phyloP scores from a whole-genome alignment of 92 coral and sea anemone species.

The Bergia puertoricense region DNA sequence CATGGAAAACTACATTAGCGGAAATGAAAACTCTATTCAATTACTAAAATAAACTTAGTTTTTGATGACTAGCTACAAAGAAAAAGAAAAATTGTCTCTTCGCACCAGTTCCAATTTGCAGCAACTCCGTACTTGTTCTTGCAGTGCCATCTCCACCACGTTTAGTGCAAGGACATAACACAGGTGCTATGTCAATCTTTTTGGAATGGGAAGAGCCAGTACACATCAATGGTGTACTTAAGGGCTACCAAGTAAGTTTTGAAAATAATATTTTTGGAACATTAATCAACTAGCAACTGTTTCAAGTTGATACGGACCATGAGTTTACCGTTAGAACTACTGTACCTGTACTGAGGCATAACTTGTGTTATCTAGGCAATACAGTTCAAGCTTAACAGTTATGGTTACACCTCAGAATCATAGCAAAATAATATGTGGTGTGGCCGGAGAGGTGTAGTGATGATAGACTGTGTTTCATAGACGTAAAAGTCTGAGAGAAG shows the following conservation, averaged over 20 bases:
- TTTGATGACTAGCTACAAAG: too few relatives aligned
- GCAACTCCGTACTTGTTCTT: neutral
- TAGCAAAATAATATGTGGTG: too few relatives aligned
- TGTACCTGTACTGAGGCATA: too few relatives aligned
- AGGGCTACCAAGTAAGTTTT: constrained; percentile 52
- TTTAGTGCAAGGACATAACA: constrained; percentile 54
- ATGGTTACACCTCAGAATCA: too few relatives aligned
- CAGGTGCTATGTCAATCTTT: constrained; percentile 48
- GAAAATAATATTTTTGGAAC: neutral
- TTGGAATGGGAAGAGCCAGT: constrained; percentile 69
- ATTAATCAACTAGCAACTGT: neutral
- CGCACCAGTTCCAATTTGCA: neutral
- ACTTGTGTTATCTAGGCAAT: too few relatives aligned
- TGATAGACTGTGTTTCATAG: too few relatives aligned
- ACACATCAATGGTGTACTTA: constrained; percentile 53
- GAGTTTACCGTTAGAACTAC: neutral
- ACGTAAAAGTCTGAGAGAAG: too few relatives aligned
- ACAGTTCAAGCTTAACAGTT: too few relatives aligned
- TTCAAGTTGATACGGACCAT: neutral
- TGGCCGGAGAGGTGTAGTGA: too few relatives aligned
- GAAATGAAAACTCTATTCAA: neutral
- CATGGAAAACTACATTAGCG: neutral
- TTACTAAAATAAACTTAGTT: too few relatives aligned
- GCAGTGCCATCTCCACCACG: constrained; percentile 63
- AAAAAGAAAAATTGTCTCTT: too few relatives aligned